Evolutionary conservation across 2,797 vertebrate genomes (phyloP), one percentile per base, ranked within the genome.

Genomic region (Denticeps clupeoides): DNA sequence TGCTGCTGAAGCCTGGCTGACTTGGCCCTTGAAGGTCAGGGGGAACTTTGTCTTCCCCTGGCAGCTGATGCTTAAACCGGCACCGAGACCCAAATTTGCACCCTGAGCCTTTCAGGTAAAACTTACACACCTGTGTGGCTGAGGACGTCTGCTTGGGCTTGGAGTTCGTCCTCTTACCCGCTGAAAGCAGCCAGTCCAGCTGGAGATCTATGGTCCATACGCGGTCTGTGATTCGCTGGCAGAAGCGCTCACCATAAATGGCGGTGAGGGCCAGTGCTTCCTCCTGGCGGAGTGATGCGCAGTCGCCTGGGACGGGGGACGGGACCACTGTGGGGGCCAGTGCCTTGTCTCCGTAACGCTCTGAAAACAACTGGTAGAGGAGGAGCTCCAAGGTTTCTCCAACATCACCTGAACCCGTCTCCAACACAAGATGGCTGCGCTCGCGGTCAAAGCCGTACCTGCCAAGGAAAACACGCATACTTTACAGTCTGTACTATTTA

Each of bases 361-460:
- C 91, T 0, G 64, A 69, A 59, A 90, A 91, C 59, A 94, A 85
- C 68, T 90, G 86, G n/a, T 58, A 64, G 1, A 99, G 82, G 8
- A 99, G 85, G 49, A 78, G 67, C 42, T 97, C 94, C 55, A 98
- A 31, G 0, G 94, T 93, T 1, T 77, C 73, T 5, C 95, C 95
- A 3, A 96, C 82, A 18, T 96, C 93, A 18, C 92, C 88, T 13
- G 78, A 78, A 49, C 81, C 82, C 2, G 73, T 62, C 53, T 85
- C 81, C 60, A 99, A 69, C 0, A 88, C 81, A 4, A 60, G 71
- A 47, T 73, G 83, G 58, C 90, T 84, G 9, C 72, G 87, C 26
- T 93, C 91, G 4, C 71, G 71, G 62, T 90, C 78, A 74, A 99
- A 98, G 4, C 95, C 95, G 45, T 91, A 97, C 63, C 95, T 99